These are phyloP conservation scores for Caligus rogercresseyi DNA, from an alignment of 1,140 invertebrate genomes.

Conservation along the genomic window DNA sequence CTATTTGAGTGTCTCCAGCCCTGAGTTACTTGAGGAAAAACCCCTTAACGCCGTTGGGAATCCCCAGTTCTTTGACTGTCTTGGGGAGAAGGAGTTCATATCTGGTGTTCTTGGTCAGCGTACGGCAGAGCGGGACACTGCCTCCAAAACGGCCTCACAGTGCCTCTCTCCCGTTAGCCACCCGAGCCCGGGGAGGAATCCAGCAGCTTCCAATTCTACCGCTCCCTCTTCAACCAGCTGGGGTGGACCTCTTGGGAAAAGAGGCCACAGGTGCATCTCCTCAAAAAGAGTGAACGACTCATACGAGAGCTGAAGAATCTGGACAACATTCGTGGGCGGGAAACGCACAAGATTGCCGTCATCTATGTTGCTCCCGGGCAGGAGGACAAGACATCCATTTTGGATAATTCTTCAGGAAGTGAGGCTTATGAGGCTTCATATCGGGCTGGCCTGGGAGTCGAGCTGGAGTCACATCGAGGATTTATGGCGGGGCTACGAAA, in stretches of 20 bases:
- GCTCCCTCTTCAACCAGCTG: constrained; percentile 69
- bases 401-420: constrained; percentile 63
- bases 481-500: constrained; percentile 85
- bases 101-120: constrained; percentile 63
- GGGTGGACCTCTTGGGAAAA: constrained; percentile 77
- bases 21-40: constrained; percentile 58
- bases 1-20: constrained; percentile 76
- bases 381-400: constrained; percentile 81
- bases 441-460: constrained; percentile 72
- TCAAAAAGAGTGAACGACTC: constrained; percentile 75
- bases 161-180: not conserved
- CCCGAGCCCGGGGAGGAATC: constrained; percentile 30
- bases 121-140: constrained; percentile 33
- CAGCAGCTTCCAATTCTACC: constrained; percentile 59
- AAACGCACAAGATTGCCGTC: constrained; percentile 97
- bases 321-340: constrained; percentile 51
- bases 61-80: not conserved
- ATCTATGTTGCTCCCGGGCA: constrained; percentile 93
- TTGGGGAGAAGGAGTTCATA: constrained; percentile 58
- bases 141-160: not conserved
- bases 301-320: constrained; percentile 77
- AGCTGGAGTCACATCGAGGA: constrained; percentile 82
- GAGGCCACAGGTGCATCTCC: constrained; percentile 57
- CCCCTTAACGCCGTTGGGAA: constrained; percentile 39
- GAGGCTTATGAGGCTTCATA: constrained; percentile 87